Conservation (phyloP, 37 sponge, comb jelly and placozoan genomes). For the Cladorhizidae sp. region DNA sequence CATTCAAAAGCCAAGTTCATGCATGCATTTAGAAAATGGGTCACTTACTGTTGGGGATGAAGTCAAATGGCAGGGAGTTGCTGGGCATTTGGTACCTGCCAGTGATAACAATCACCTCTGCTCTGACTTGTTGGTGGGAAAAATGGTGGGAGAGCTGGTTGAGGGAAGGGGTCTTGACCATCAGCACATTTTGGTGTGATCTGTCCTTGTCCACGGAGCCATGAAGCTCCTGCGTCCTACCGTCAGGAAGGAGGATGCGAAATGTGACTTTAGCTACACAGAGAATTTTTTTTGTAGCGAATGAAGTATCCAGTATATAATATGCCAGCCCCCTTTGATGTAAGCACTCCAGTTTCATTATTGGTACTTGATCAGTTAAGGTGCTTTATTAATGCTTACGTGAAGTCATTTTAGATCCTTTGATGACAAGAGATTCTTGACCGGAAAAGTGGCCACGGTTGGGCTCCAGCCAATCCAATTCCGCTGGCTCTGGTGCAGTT, state of each 20-base stretch:
- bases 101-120: conserved; percentile 56
- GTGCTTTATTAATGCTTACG: conserved; percentile 33
- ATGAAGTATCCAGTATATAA: not conserved
- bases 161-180: conserved; percentile 53
- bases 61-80: conserved; percentile 36
- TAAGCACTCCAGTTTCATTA: not conserved
- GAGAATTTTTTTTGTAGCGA: not conserved
- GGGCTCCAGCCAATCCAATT: conserved; percentile 52
- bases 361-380: not conserved
- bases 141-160: conserved; percentile 5
- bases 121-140: conserved; percentile 13
- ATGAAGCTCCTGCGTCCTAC: conserved; percentile 18
- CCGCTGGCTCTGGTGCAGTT: conserved; percentile 59
- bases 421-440: conserved; percentile 63
- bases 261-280: conserved; percentile 57
- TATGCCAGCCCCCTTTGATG: not conserved
- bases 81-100: conserved; percentile 46
- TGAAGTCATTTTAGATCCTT: conserved; percentile 70
- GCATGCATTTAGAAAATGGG: not conserved
- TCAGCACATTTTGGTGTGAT: conserved; percentile 69
- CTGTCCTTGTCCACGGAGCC: conserved; percentile 59
- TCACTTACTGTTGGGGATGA: conserved; percentile 45
- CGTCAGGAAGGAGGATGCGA: conserved; percentile 7
- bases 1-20: too few relatives aligned
- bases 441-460: conserved; percentile 46